These are phyloP conservation scores for Coleophora flavipennella DNA, from an alignment of 2,888 invertebrate species.

Conservation along the genomic window DNA sequence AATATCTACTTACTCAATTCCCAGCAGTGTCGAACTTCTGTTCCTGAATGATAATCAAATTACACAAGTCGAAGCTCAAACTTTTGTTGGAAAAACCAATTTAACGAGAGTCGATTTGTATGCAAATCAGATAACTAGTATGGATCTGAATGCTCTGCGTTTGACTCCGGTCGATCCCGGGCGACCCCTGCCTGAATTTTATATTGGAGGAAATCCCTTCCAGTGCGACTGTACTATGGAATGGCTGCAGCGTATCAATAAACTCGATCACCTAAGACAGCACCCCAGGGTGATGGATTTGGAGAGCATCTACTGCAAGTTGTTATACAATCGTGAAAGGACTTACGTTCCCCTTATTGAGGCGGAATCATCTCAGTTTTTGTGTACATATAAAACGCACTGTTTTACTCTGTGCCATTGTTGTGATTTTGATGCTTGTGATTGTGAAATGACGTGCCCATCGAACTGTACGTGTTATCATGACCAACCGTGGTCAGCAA, in stretches of 20 bases:
- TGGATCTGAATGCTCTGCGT: slow-evolving; percentile 91
- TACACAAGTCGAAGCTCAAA: slow-evolving; percentile 87
- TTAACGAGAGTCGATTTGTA: slow-evolving; percentile 92
- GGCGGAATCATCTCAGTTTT: slow-evolving; percentile 90
- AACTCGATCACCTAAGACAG: slow-evolving; percentile 84
- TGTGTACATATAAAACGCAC: slow-evolving; percentile 93
- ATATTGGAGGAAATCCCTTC: slow-evolving; percentile 94
- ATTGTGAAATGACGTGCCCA: slow-evolving; percentile 98
- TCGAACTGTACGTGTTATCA: slow-evolving; percentile 95
- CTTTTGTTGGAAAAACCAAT: slow-evolving; percentile 91
- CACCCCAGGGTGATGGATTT: slow-evolving; percentile 93
- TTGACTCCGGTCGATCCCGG: slow-evolving; percentile 85
- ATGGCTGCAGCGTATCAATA: slow-evolving; percentile 94
- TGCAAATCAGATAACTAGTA: slow-evolving; percentile 90
- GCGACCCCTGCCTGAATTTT: slow-evolving; percentile 87
- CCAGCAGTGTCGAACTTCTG: slow-evolving; percentile 87
- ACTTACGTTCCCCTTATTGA: slow-evolving; percentile 89
- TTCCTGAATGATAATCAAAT: slow-evolving; percentile 93
- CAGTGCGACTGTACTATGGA: slow-evolving; percentile 96
- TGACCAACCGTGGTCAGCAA: slow-evolving; percentile 93
- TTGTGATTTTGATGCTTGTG: slow-evolving; percentile 97
- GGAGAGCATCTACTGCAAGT: slow-evolving; percentile 90
- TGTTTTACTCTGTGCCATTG: slow-evolving; percentile 96
- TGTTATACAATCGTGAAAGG: slow-evolving; percentile 87
- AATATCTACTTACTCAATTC: slow-evolving; percentile 83